Conservation (phyloP, 2,888 invertebrate species). For the Lasioglossum figueresi region DNA sequence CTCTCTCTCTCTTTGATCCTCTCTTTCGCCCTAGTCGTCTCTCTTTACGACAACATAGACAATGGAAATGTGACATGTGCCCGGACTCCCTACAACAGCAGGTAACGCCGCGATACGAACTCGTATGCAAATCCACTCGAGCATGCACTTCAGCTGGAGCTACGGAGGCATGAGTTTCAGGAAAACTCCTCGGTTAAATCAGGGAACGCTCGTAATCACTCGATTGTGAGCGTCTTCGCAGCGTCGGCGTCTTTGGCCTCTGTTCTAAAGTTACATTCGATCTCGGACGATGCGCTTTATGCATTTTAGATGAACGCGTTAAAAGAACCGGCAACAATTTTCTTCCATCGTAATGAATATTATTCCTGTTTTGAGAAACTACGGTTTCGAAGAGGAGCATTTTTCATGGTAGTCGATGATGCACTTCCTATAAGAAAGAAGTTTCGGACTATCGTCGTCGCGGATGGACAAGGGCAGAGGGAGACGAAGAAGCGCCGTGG, state of each 20-base stretch:
- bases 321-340: too few relatives aligned
- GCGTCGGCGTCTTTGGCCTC: conserved; percentile 8
- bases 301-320: neutral
- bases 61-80: conserved; percentile 83
- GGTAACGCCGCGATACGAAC: conserved; percentile 76
- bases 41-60: conserved; percentile 79
- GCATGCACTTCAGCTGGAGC: conserved; percentile 72
- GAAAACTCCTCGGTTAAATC: conserved; percentile 74
- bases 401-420: neutral
- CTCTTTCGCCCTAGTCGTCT: conserved; percentile 34
- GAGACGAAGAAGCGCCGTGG: conserved; percentile 71
- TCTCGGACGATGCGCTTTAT: neutral
- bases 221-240: conserved; percentile 50
- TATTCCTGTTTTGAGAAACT: too few relatives aligned
- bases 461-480: conserved; percentile 51
- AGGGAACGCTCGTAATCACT: conserved; percentile 65
- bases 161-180: conserved; percentile 69
- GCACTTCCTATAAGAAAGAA: neutral
- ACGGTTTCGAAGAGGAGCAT: too few relatives aligned
- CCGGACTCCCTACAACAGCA: conserved; percentile 71
- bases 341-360: too few relatives aligned
- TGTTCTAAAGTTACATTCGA: neutral
- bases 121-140: conserved; percentile 80
- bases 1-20: neutral
- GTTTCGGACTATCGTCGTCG: conserved; percentile 55